Evolutionary conservation across 2,797 vertebrate genomes (phyloP).

Genomic region (Parotocinclus haroldoi): DNA sequence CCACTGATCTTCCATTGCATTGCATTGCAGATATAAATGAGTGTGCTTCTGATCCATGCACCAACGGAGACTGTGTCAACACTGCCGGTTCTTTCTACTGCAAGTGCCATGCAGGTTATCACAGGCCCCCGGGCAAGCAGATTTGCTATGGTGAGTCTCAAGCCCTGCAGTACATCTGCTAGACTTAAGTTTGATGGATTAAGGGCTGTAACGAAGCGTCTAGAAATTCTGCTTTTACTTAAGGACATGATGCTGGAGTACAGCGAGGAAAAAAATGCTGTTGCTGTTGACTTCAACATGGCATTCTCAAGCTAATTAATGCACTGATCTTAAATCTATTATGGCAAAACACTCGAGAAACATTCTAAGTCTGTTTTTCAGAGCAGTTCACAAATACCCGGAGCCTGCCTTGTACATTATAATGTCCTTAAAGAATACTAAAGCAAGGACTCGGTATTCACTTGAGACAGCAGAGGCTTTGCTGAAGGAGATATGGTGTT

Average conservation of each 20-base stretch:
- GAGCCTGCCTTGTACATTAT: too few species aligned
- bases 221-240: background rate
- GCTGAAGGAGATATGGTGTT: background rate
- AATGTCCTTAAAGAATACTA: too few species aligned
- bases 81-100: slow-evolving; percentile 77
- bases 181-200: slow-evolving; percentile 2
- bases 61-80: slow-evolving; percentile 74
- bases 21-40: slow-evolving; percentile 69
- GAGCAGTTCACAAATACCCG: too few species aligned
- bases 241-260: too few species aligned
- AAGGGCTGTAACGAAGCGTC: background rate
- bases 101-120: slow-evolving; percentile 72
- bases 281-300: too few species aligned
- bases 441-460: background rate
- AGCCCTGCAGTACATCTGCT: background rate
- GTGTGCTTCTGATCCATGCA: slow-evolving; percentile 68
- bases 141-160: slow-evolving; percentile 68
- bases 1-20: slow-evolving; percentile 5
- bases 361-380: too few species aligned
- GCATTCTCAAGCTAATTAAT: too few species aligned
- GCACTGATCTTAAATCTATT: too few species aligned
- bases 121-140: slow-evolving; percentile 69
- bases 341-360: too few species aligned
- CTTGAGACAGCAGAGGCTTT: background rate
- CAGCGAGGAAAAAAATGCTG: too few species aligned